These are phyloP conservation scores for Rutpela maculata DNA, from an alignment of 2,888 invertebrate genomes.

Conservation along the genomic window DNA sequence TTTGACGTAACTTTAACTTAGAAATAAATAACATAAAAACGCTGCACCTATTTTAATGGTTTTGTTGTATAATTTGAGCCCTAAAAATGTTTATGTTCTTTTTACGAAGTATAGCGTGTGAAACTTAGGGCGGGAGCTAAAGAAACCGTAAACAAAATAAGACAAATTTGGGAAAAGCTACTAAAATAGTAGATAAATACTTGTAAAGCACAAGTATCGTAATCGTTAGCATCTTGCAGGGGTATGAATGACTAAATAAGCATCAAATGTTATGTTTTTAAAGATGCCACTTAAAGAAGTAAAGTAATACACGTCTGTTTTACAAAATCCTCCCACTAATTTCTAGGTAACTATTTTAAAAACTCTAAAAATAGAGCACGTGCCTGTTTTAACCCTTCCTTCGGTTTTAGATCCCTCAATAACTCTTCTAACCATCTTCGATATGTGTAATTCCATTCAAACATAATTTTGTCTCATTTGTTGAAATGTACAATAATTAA, in stretches of 20 bases:
- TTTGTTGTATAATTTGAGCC: constrained; percentile 24
- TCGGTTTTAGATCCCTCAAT: constrained; percentile 51
- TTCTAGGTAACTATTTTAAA: constrained; percentile 71
- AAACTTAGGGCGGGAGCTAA: constrained; percentile 10
- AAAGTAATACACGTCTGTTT: constrained; percentile 63
- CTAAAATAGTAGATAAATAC: constrained; percentile 42
- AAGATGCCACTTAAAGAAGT: constrained; percentile 60
- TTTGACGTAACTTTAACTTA: not conserved
- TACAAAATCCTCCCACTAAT: constrained; percentile 68
- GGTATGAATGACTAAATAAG: constrained; percentile 51
- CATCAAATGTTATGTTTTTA: constrained; percentile 46
- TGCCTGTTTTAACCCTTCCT: constrained; percentile 62
- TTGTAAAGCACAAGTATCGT: constrained; percentile 47
- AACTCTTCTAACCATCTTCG: constrained; percentile 27
- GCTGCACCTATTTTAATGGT: constrained; percentile 20
- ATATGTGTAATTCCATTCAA: constrained; percentile 4
- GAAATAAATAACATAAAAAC: constrained; percentile 19
- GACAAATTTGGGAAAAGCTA: constrained; percentile 27
- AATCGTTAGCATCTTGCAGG: constrained; percentile 40
- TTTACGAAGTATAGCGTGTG: constrained; percentile 16
- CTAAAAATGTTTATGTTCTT: constrained; percentile 32
- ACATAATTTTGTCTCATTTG: not conserved
- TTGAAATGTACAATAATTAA: not conserved
- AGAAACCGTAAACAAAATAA: constrained; percentile 23
- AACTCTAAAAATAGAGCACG: constrained; percentile 70